Percentiles rank a stretch among this genome's conserved stretches.
phyloP scores from a whole-genome alignment of 2,797 vertebrate species.

The Vultur gryphus region DNA sequence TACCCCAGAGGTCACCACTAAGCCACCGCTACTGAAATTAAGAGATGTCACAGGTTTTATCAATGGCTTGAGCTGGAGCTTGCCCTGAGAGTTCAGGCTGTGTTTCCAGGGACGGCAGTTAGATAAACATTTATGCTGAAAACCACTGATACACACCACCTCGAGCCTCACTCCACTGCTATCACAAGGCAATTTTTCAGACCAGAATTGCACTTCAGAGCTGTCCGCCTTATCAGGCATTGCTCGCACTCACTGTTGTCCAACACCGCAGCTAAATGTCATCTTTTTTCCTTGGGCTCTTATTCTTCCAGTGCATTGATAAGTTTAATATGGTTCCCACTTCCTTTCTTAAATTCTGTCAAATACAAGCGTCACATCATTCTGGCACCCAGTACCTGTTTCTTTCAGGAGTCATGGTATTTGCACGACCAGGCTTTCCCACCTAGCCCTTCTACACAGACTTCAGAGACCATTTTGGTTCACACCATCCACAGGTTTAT shows the following conservation, averaged over 20 bases:
- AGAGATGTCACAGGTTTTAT: neutral
- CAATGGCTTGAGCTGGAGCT: neutral
- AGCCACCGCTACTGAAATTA: neutral
- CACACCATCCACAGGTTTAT: rapidly evolving
- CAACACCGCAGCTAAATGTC: neutral
- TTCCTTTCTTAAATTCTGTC: neutral
- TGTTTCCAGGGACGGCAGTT: neutral
- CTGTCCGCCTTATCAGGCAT: neutral
- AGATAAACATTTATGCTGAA: neutral
- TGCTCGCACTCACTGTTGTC: neutral
- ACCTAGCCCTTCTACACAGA: neutral
- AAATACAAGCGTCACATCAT: neutral
- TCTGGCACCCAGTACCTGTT: neutral
- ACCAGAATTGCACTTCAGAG: neutral
- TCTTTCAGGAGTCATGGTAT: rapidly evolving
- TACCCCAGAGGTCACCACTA: neutral
- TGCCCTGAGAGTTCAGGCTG: neutral
- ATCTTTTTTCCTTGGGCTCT: neutral
- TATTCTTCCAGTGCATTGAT: neutral
- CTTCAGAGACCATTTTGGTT: neutral
- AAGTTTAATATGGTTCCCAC: neutral
- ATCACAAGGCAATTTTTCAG: neutral
- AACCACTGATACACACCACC: neutral
- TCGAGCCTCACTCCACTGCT: neutral
- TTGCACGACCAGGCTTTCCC: neutral